These are phyloP conservation scores for Anolis apletophallus DNA, from an alignment of 2,797 vertebrate species.

Conservation along the genomic window DNA sequence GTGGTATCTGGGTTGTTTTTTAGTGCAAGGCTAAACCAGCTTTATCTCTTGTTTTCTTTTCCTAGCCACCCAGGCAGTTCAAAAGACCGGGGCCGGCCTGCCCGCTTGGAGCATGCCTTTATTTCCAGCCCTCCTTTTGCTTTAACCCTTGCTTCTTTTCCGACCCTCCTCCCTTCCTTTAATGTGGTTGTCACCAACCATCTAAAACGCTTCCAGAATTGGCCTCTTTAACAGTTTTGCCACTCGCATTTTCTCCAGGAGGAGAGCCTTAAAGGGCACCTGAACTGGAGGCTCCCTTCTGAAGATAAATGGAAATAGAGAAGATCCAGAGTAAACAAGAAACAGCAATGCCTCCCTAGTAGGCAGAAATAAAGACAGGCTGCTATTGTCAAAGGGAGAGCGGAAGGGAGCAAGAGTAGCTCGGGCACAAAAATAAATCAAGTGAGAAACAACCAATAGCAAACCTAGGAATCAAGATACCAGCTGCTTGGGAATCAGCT, in stretches of 20 bases:
- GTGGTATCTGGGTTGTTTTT: neutral
- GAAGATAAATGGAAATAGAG: neutral
- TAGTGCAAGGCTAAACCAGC: constrained; percentile 10
- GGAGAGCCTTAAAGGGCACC: neutral
- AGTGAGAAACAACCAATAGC: neutral
- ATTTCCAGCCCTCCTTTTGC: rapidly evolving
- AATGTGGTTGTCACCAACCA: neutral
- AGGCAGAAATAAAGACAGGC: neutral
- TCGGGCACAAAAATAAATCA: neutral
- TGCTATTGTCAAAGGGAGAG: neutral
- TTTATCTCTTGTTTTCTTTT: constrained; percentile 38
- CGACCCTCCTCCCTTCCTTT: too few species aligned
- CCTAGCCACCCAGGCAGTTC: constrained; percentile 25
- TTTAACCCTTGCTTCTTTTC: too few species aligned
- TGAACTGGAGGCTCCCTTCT: neutral
- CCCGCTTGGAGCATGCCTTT: neutral
- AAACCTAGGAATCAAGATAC: neutral
- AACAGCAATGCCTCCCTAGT: neutral
- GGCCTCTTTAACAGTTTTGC: neutral
- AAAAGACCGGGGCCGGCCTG: neutral
- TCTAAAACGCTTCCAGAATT: neutral
- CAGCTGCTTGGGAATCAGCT: too few species aligned
- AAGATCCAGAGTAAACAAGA: neutral
- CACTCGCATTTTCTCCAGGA: neutral
- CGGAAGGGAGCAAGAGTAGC: neutral